phyloP scores from a whole-genome alignment of 1,140 invertebrate species.

The Drosophila varians region DNA sequence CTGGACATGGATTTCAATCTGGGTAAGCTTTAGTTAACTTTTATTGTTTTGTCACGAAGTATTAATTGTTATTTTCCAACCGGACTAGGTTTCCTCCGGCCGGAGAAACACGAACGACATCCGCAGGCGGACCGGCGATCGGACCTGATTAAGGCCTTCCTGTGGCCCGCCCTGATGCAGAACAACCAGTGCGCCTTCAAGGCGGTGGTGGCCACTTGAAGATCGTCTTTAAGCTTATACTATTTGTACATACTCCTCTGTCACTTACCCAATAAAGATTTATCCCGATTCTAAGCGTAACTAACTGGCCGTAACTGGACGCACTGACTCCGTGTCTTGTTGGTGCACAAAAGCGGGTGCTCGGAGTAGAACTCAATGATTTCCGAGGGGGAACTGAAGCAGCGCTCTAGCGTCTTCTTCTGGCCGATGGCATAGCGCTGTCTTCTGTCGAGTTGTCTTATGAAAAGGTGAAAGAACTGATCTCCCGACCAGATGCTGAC shows the following conservation, averaged over 20 bases:
- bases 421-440: slow-evolving; percentile 72
- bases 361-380: slow-evolving; percentile 73
- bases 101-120: slow-evolving; percentile 86
- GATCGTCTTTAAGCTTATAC: slow-evolving; percentile 27
- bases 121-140: slow-evolving; percentile 85
- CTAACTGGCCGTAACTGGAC: slow-evolving; percentile 61
- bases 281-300: slow-evolving; percentile 50
- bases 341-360: slow-evolving; percentile 71
- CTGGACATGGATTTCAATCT: slow-evolving; percentile 87
- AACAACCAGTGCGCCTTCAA: slow-evolving; percentile 86
- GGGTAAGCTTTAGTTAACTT: slow-evolving; percentile 69
- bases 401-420: slow-evolving; percentile 56
- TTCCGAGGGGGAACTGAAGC: slow-evolving; percentile 65
- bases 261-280: slow-evolving; percentile 58
- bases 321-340: slow-evolving; percentile 61
- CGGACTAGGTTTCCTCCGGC: slow-evolving; percentile 66
- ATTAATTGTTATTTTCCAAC: not conserved
- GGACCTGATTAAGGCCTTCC: slow-evolving; percentile 86
- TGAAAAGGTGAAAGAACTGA: slow-evolving; percentile 74
- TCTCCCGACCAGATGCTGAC: slow-evolving; percentile 72
- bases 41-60: not conserved
- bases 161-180: slow-evolving; percentile 87
- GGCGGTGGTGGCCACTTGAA: slow-evolving; percentile 85
- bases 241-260: slow-evolving; percentile 69
- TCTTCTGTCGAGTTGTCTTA: slow-evolving; percentile 61